Evolutionary conservation across 2,797 vertebrate genomes (phyloP), one percentile per base, ranked within the genome.

Genomic region (Enteromius trimaculatus): DNA sequence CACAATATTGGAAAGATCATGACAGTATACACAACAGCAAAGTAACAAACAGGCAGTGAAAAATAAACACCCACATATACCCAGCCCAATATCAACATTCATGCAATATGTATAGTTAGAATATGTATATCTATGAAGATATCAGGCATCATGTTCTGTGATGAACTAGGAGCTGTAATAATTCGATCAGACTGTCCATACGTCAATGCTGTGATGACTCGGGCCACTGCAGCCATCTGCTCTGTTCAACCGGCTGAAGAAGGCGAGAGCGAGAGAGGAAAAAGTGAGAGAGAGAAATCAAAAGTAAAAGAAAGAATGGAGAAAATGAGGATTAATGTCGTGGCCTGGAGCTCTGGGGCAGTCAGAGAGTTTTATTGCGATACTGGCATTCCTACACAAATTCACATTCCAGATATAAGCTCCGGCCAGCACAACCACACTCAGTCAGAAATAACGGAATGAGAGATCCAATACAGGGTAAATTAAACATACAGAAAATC

Each of bases 201-300:
- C 37, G 0, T 80, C 66, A 70, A 39, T 60, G 37, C 16, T 0
- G 16, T n/a, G 6, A 69, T 66, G 82, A 68, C 42, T 84, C 53
- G 83, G 81, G 86, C 86, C 80, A 86, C 87, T 89, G 89, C 87
- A 79, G 84, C 90, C 92, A 89, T 92, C 88, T 92, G 92, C 77
- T 93, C 91, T 91, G 90, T 92, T 90, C 90, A 90, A 92, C 90
- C 84, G 86, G 71, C 86, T 90, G 68, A n/a, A 29, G 72, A n/a
- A 13, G 51, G 47, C 14, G 17, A 60, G 47, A 44, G 70, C 16
- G 37, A 66, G 21, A 79, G 51, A 71, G 66, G 34, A 75, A 75
- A 17, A 66, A 68, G 71, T 6, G 47, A 29, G 39, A 37, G 14
- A 37, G 60, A 77, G 17, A 64, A 78, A 80, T 82, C 71, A 77